phyloP scores from a whole-genome alignment of 2,888 invertebrate species.

The Himalopsyche kuldschensis region DNA sequence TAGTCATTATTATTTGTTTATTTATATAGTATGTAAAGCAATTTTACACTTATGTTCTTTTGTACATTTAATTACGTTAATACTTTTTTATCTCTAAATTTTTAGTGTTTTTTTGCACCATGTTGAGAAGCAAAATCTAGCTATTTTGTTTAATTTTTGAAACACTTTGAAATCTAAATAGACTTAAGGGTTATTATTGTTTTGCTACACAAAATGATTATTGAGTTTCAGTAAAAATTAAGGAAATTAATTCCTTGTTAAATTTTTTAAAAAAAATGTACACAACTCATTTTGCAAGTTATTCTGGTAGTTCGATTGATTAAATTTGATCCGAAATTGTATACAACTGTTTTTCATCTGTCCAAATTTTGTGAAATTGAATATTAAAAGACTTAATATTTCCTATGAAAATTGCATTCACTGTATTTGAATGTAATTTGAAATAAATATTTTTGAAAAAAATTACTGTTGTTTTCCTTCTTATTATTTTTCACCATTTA shows the following conservation, averaged over 20 bases:
- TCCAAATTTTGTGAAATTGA: neutral
- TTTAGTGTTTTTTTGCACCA: too few relatives aligned
- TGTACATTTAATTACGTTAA: too few relatives aligned
- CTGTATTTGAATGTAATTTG: neutral
- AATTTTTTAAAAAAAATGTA: too few relatives aligned
- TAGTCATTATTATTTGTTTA: neutral
- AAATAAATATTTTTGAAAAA: neutral
- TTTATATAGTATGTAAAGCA: neutral
- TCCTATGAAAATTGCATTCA: neutral
- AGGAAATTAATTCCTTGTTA: too few relatives aligned
- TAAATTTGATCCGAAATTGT: too few relatives aligned
- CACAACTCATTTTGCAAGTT: too few relatives aligned
- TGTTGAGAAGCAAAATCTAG: too few relatives aligned
- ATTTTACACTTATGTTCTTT: too few relatives aligned
- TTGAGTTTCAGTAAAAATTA: neutral
- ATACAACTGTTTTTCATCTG: neutral
- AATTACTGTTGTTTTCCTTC: neutral
- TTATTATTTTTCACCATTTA: neutral
- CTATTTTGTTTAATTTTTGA: too few relatives aligned
- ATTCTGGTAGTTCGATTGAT: too few relatives aligned
- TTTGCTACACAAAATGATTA: neutral
- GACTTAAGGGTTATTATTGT: neutral
- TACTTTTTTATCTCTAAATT: too few relatives aligned
- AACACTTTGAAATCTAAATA: neutral
- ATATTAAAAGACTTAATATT: neutral